Percentiles rank a stretch among this genome's conserved stretches.
These are phyloP conservation scores for Platygyra sinensis DNA, from an alignment of 64 coral and sea anemone species.

Conservation along the genomic window DNA sequence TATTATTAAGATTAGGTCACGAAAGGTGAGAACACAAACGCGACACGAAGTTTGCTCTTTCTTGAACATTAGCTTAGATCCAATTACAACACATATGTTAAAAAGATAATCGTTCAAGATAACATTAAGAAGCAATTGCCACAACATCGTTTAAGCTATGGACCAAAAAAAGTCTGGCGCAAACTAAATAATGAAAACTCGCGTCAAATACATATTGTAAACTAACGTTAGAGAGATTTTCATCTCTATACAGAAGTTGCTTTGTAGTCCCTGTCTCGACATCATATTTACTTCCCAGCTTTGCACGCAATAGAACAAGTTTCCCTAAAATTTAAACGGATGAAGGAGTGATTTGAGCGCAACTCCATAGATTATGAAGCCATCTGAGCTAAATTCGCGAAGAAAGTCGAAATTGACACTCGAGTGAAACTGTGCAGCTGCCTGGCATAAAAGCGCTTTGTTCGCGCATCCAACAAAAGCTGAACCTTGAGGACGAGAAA, in stretches of 20 bases:
- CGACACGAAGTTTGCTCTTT: too few species aligned
- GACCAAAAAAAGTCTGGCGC: not conserved
- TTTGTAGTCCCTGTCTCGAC: not conserved
- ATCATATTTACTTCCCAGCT: not conserved
- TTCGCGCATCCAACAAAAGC: conserved; percentile 25
- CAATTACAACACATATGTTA: not conserved
- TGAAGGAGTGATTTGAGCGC: not conserved
- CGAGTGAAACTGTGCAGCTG: conserved; percentile 20
- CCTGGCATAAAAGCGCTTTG: conserved; percentile 23
- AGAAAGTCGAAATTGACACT: conserved; percentile 22
- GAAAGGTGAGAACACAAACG: too few species aligned
- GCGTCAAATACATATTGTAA: not conserved
- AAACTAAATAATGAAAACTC: not conserved
- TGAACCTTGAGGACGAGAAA: not conserved
- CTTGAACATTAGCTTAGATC: not conserved
- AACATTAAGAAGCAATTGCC: not conserved
- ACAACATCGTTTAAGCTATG: not conserved
- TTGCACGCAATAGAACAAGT: not conserved
- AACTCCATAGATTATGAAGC: not conserved
- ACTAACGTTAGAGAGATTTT: not conserved
- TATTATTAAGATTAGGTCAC: too few species aligned
- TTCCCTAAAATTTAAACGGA: not conserved
- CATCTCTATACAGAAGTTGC: not conserved
- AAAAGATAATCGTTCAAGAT: conserved; percentile 8
- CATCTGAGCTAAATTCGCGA: not conserved